Evolutionary conservation across 2,888 invertebrate species (phyloP).

Genomic region (Pasiphila rectangulata): DNA sequence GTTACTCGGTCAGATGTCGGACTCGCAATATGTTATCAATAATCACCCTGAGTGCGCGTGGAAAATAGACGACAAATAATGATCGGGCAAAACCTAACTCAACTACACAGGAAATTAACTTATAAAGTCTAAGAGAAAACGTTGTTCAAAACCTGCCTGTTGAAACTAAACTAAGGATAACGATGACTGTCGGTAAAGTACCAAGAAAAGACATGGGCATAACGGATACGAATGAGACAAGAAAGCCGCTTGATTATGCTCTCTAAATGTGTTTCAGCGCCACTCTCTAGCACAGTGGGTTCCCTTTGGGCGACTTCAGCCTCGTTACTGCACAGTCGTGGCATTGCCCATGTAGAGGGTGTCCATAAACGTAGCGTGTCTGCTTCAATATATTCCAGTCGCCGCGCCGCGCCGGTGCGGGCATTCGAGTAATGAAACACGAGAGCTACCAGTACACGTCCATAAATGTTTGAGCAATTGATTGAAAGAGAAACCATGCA

Average conservation of each 20-base stretch:
- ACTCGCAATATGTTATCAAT: constrained; percentile 2
- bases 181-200: constrained; percentile 12
- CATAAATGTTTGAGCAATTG: constrained; percentile 42
- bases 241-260: constrained; percentile 8
- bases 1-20: constrained; percentile 7
- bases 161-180: constrained; percentile 35
- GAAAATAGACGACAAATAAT: too few species aligned
- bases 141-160: constrained; percentile 10
- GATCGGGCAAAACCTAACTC: too few species aligned
- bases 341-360: constrained; percentile 31
- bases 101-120: too few species aligned
- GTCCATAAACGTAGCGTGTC: not conserved
- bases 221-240: constrained; percentile 13
- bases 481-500: constrained; percentile 53
- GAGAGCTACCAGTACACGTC: constrained; percentile 39
- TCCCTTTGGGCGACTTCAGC: constrained; percentile 2
- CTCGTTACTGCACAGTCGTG: constrained; percentile 44
- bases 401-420: not conserved
- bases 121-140: constrained; percentile 10
- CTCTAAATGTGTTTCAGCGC: constrained; percentile 4
- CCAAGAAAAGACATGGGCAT: not conserved
- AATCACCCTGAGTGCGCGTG: not conserved
- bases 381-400: not conserved
- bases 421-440: constrained; percentile 26
- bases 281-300: not conserved